Percentiles rank a stretch among this genome's conserved stretches.
These are phyloP conservation scores for Tamias sibiricus DNA, from an alignment of 2,113 vertebrate genomes.

Conservation along the genomic window DNA sequence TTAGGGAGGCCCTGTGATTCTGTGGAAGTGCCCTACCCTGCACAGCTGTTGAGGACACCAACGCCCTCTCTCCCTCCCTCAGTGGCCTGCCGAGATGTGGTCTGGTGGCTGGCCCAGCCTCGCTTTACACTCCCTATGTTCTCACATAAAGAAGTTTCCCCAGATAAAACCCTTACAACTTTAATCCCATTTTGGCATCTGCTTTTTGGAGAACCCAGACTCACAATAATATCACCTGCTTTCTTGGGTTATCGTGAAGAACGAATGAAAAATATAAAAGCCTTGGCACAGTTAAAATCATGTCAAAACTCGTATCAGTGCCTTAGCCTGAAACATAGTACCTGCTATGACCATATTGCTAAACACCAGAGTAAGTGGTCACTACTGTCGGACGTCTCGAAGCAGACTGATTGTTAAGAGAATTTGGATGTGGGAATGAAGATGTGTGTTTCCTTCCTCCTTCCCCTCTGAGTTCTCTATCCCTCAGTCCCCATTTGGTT, in stretches of 20 bases:
- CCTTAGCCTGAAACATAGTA: neutral
- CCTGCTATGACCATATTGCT: rapidly evolving
- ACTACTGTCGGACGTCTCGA: rapidly evolving
- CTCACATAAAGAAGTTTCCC: neutral
- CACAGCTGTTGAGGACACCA: neutral
- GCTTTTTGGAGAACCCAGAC: slow-evolving; percentile 6
- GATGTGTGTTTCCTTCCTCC: neutral
- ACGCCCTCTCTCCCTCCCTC: neutral
- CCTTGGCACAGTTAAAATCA: too few species aligned
- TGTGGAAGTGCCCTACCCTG: neutral
- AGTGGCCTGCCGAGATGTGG: rapidly evolving
- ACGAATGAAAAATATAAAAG: neutral
- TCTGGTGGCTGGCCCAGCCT: neutral
- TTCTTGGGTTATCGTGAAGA: neutral
- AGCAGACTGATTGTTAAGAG: neutral
- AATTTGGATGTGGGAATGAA: neutral
- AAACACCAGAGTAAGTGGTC: rapidly evolving
- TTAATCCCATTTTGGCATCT: neutral
- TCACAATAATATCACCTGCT: neutral
- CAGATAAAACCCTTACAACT: neutral
- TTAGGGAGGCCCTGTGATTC: neutral
- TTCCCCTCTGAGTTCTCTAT: neutral
- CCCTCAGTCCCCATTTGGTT: neutral
- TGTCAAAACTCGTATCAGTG: neutral
- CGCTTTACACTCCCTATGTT: neutral